These are phyloP conservation scores for Stenotaenia linearis DNA, from an alignment of 2,888 invertebrate genomes.

Conservation along the genomic window DNA sequence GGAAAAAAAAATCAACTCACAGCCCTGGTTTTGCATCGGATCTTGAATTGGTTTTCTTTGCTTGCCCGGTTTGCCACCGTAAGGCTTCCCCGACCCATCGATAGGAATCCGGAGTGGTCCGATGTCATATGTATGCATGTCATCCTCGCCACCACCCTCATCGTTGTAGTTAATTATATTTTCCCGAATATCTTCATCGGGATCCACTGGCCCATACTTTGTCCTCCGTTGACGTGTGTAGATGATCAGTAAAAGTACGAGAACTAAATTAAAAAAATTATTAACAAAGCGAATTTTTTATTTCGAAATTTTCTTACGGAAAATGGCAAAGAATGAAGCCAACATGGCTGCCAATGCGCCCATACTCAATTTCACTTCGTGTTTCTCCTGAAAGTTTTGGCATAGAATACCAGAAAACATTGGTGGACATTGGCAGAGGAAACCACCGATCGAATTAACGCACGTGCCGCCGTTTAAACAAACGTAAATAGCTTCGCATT, in stretches of 20 bases:
- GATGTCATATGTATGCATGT: constrained; percentile 81
- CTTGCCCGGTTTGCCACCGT: constrained; percentile 38
- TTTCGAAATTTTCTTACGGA: constrained; percentile 61
- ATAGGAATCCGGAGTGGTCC: constrained; percentile 60
- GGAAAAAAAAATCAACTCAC: constrained; percentile 28
- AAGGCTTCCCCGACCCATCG: constrained; percentile 37
- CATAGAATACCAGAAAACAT: constrained; percentile 39
- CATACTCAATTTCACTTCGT: constrained; percentile 45
- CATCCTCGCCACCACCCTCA: constrained; percentile 97
- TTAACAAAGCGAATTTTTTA: neutral
- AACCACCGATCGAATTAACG: constrained; percentile 36
- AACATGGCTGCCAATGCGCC: constrained; percentile 73
- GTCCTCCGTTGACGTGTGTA: constrained; percentile 67
- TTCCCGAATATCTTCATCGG: constrained; percentile 88
- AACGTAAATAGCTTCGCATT: constrained; percentile 37
- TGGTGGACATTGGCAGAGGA: constrained; percentile 37
- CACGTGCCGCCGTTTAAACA: constrained; percentile 38
- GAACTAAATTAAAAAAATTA: constrained; percentile 45
- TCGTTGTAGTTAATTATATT: constrained; percentile 97
- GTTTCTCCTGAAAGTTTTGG: constrained; percentile 40
- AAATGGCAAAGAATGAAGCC: constrained; percentile 74
- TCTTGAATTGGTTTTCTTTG: constrained; percentile 38
- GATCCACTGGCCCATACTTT: constrained; percentile 78
- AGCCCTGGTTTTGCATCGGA: constrained; percentile 36
- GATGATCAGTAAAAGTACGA: constrained; percentile 78